Percentiles rank a stretch among this genome's conserved stretches.
phyloP scores from a whole-genome alignment of 2,888 invertebrate species.

The Brenthis daphne region DNA sequence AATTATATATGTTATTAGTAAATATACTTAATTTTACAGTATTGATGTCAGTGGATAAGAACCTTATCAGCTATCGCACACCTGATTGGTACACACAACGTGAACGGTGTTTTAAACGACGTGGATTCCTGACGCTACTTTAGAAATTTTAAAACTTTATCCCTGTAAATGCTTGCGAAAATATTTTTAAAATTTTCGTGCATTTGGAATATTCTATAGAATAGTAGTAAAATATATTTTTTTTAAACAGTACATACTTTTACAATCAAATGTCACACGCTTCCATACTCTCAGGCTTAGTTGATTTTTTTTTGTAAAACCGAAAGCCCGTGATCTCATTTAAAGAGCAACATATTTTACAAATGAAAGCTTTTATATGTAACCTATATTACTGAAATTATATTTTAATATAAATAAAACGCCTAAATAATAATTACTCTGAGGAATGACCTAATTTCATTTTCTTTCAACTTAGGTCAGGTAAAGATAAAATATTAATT shows the following conservation, averaged over 20 bases:
- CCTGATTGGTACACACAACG: conserved; percentile 27
- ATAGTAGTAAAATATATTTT: neutral
- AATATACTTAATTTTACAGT: no score
- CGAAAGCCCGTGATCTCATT: neutral
- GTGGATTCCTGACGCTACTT: neutral
- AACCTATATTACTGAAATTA: neutral
- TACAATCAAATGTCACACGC: neutral
- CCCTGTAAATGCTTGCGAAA: neutral
- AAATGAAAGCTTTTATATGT: neutral
- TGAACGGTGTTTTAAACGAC: conserved; percentile 25
- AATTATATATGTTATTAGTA: no score
- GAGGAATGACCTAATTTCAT: neutral
- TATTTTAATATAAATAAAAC: neutral
- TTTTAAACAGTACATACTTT: neutral
- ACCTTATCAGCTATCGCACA: conserved; percentile 11
- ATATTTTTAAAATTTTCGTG: neutral
- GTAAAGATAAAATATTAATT: neutral
- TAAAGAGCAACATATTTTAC: neutral
- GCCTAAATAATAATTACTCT: neutral
- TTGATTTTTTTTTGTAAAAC: neutral
- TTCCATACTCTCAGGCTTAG: neutral
- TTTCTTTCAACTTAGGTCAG: neutral
- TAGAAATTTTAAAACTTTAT: conserved; percentile 2
- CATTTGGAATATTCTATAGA: no score
- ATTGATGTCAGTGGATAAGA: neutral